These are phyloP conservation scores for Ctenomys sociabilis DNA, from an alignment of 2,113 vertebrate species.

Conservation along the genomic window DNA sequence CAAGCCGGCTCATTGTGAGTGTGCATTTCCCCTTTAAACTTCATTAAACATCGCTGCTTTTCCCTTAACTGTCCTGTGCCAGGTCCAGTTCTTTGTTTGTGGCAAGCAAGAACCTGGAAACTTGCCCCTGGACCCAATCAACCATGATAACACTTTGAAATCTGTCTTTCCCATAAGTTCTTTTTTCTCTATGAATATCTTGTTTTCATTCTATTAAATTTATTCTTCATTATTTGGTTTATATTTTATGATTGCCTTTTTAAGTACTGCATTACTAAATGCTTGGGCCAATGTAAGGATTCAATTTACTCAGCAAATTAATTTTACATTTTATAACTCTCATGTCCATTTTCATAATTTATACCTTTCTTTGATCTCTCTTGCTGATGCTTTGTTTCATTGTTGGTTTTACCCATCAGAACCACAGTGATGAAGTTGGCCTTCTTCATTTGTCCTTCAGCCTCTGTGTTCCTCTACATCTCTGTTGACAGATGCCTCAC, in stretches of 20 bases:
- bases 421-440: neutral
- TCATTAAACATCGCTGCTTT: neutral
- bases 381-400: neutral
- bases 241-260: neutral
- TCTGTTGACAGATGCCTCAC: neutral
- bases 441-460: neutral
- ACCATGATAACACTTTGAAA: neutral
- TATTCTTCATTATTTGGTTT: neutral
- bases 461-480: neutral
- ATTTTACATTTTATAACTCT: neutral
- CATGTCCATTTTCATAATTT: neutral
- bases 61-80: neutral
- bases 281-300: neutral
- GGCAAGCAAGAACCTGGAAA: neutral
- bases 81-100: neutral
- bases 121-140: neutral
- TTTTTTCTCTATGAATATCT: neutral
- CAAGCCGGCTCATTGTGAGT: neutral
- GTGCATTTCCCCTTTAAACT: neutral
- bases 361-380: neutral
- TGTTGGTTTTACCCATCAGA: neutral
- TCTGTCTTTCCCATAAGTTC: neutral
- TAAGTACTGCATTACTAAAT: neutral
- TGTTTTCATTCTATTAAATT: neutral
- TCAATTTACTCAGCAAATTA: neutral